These are phyloP conservation scores for Octodonta nipae DNA, from an alignment of 2,888 invertebrate species.

Conservation along the genomic window DNA sequence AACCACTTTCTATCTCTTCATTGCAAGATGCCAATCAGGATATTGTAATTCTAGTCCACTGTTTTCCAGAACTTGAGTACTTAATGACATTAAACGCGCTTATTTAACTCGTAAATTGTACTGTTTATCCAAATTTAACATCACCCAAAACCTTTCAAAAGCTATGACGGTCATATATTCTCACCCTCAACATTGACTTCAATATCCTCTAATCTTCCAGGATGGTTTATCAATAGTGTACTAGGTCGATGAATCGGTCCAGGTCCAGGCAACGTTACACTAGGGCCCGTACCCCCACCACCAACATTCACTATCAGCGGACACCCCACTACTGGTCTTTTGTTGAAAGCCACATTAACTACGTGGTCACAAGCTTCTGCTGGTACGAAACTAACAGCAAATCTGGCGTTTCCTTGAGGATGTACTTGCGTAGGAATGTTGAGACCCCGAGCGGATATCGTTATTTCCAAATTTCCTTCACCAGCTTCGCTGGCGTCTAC, in stretches of 20 bases:
- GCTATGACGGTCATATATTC: constrained; percentile 18
- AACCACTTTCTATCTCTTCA: too few species aligned
- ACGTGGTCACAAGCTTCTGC: constrained; percentile 87
- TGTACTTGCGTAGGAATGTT: constrained; percentile 91
- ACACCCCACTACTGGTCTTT: constrained; percentile 74
- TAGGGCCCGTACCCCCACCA: constrained; percentile 51
- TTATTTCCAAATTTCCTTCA: constrained; percentile 93
- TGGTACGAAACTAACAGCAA: constrained; percentile 92
- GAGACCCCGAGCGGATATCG: constrained; percentile 82
- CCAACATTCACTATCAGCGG: constrained; percentile 77
- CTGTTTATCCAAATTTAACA: constrained; percentile 5
- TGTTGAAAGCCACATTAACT: constrained; percentile 95
- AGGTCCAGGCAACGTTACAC: constrained; percentile 58
- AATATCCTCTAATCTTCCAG: constrained; percentile 79
- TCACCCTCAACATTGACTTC: constrained; percentile 94
- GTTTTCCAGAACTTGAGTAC: too few species aligned
- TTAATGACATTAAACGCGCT: too few species aligned
- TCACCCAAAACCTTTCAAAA: constrained; percentile 8
- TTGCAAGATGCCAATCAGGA: too few species aligned
- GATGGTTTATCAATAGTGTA: constrained; percentile 61
- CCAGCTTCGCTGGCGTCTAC: constrained; percentile 95
- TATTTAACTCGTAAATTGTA: too few species aligned
- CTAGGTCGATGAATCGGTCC: constrained; percentile 59
- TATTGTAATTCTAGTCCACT: too few species aligned
- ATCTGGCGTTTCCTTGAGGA: constrained; percentile 78